Conservation (phyloP, 2,888 invertebrate genomes). For the Sinohyriopsis cumingii region DNA sequence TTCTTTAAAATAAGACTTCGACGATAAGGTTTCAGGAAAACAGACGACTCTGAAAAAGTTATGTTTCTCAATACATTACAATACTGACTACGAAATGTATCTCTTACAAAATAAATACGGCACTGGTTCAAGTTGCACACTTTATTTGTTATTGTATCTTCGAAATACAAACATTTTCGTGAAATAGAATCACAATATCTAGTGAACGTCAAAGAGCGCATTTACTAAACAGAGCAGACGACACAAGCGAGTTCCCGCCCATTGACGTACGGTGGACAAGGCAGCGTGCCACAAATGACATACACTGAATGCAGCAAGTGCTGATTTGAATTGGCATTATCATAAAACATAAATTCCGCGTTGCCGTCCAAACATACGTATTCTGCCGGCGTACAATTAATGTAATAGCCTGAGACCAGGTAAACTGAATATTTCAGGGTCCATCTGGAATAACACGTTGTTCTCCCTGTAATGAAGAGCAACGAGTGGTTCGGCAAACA, state of each 20-base stretch:
- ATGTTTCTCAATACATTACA: no score
- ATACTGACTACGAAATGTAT: no score
- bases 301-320: conserved; percentile 25
- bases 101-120: no score
- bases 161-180: no score
- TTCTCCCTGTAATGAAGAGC: background rate
- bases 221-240: conserved; percentile 20
- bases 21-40: no score
- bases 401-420: conserved; percentile 25
- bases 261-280: conserved; percentile 30
- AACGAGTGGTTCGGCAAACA: conserved; percentile 5
- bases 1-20: no score
- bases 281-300: conserved; percentile 31
- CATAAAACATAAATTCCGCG: conserved; percentile 16
- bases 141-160: no score
- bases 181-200: no score
- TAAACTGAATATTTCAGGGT: conserved; percentile 31
- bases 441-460: conserved; percentile 30
- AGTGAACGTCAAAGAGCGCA: no score
- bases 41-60: no score
- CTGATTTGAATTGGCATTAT: conserved; percentile 15
- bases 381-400: conserved; percentile 3
- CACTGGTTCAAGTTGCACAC: no score
- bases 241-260: conserved; percentile 34
- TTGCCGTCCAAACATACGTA: conserved; percentile 32